phyloP scores from a whole-genome alignment of 1,140 invertebrate species.

The Musca domestica region DNA sequence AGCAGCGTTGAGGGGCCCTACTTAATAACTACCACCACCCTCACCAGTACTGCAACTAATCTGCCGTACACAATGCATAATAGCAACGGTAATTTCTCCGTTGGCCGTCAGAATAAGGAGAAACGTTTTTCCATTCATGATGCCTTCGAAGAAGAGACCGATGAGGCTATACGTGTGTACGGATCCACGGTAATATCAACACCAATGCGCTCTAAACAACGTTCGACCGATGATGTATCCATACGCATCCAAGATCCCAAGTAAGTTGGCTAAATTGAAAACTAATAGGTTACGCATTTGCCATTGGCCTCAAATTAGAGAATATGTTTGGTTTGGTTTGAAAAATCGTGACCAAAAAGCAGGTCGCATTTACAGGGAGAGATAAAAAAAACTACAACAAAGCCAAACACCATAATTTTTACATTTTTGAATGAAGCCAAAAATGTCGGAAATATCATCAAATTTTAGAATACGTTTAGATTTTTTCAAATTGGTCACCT shows the following conservation, averaged over 20 bases:
- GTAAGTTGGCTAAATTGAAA: too few relatives aligned
- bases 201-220: slow-evolving; percentile 56
- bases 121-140: slow-evolving; percentile 77
- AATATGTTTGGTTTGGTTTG: too few relatives aligned
- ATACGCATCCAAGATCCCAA: slow-evolving; percentile 54
- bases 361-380: too few relatives aligned
- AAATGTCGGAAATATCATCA: too few relatives aligned
- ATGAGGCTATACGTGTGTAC: slow-evolving; percentile 74
- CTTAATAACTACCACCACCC: background rate
- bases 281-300: too few relatives aligned
- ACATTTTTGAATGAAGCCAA: too few relatives aligned
- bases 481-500: too few relatives aligned
- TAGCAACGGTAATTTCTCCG: slow-evolving; percentile 40
- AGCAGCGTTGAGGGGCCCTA: background rate
- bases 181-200: slow-evolving; percentile 65
- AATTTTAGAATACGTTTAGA: too few relatives aligned
- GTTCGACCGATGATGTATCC: slow-evolving; percentile 52
- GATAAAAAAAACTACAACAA: too few relatives aligned
- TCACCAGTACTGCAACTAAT: background rate
- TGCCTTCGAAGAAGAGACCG: slow-evolving; percentile 77
- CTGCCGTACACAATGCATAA: background rate
- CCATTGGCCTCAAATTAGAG: too few relatives aligned
- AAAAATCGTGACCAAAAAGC: too few relatives aligned
- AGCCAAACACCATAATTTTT: too few relatives aligned
- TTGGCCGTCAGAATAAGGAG: slow-evolving; percentile 45